Conservation (phyloP, 2,113 vertebrate species). For the Varanus salvator region DNA sequence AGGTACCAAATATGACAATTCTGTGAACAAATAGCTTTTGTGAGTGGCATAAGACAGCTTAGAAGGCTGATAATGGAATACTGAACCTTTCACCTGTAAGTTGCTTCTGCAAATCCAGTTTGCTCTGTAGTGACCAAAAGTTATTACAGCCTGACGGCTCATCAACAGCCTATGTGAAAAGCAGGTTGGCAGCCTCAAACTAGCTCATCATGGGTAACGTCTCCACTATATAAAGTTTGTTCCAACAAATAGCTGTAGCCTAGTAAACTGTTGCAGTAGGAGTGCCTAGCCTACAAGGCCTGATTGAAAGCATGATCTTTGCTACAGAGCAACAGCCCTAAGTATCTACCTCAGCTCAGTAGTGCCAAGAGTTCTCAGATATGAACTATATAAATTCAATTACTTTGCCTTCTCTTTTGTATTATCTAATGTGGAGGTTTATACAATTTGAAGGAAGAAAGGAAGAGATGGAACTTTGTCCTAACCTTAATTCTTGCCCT, state of each 20-base stretch:
- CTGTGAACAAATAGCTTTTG: constrained; percentile 35
- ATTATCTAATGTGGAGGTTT: background rate
- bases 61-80: constrained; percentile 24
- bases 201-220: constrained; percentile 15
- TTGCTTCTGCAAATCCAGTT: constrained; percentile 12
- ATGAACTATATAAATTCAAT: background rate
- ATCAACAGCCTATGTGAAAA: constrained; percentile 11
- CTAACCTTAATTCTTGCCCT: no score
- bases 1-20: constrained; percentile 59
- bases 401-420: background rate
- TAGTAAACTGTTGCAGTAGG: background rate
- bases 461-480: background rate
- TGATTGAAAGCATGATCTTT: background rate
- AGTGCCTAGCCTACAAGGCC: background rate
- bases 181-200: background rate
- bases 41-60: constrained; percentile 31
- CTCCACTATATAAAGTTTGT: background rate
- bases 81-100: background rate
- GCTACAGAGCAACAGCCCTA: background rate
- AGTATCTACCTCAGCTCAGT: background rate
- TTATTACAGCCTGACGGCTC: background rate
- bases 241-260: background rate
- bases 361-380: background rate
- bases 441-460: background rate
- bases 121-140: constrained; percentile 19